Conservation (phyloP, 2,113 vertebrate species). For the Planiliza haematocheilus region DNA sequence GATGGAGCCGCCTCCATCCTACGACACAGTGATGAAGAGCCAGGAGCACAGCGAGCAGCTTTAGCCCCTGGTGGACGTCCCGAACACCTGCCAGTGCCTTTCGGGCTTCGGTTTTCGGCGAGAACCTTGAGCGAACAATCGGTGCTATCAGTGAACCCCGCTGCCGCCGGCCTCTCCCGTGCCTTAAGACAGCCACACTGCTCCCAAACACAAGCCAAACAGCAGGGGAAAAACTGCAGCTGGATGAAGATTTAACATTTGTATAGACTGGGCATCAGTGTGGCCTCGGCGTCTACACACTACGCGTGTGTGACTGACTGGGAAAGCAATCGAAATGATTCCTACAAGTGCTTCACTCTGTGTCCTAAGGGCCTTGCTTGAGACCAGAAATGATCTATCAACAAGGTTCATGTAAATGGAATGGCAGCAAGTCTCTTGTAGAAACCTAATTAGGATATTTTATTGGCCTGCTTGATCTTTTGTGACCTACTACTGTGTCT, state of each 20-base stretch:
- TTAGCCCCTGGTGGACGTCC: constrained; percentile 39
- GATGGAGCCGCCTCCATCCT: constrained; percentile 84
- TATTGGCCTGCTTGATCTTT: constrained; percentile 29
- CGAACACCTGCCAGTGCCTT: constrained; percentile 41
- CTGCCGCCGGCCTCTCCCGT: not conserved
- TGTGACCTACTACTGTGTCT: constrained; percentile 64
- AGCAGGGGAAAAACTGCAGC: constrained; percentile 18
- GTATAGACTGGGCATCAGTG: constrained; percentile 1
- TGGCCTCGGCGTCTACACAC: constrained; percentile 5
- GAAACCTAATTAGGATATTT: constrained; percentile 13
- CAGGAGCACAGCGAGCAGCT: constrained; percentile 65
- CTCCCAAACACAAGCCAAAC: constrained; percentile 12
- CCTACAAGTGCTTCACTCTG: constrained; percentile 7
- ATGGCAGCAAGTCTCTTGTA: not conserved
- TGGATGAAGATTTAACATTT: constrained; percentile 12
- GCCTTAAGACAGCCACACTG: constrained; percentile 37
- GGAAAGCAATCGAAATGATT: constrained; percentile 28
- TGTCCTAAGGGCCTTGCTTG: not conserved
- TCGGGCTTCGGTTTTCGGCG: not conserved
- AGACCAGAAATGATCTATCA: not conserved
- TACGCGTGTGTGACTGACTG: constrained; percentile 23
- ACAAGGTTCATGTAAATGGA: constrained; percentile 2
- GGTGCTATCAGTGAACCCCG: constrained; percentile 25
- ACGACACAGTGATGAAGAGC: constrained; percentile 86
- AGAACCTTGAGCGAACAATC: not conserved